Base-by-base conservation (phyloP, 2,888 invertebrate genomes). In the Nephrotoma appendiculata region DNA sequence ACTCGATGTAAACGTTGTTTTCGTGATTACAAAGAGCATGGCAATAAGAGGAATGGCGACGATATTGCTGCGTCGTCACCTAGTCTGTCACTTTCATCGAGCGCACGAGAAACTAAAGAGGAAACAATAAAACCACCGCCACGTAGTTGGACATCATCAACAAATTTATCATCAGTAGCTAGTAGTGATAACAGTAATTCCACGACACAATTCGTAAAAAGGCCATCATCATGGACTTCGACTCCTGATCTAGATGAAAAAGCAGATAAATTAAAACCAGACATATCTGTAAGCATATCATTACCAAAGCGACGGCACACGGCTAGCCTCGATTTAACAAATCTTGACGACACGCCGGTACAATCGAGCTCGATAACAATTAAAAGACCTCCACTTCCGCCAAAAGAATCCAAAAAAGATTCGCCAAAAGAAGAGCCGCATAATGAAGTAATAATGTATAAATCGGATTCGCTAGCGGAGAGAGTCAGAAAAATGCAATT, bases 1-100 rank as follows among this genome's bases (percentile, higher is more conserved):
- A 97, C 97, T 87, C 94, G 97, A 90, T 98, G 98, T 92, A 98
- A 98, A 92, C 93, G 98, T 89, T 98, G 98, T 92, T 98, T 97
- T 93, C 94, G 86, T 89, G 97, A 97, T 91, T 97, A 97, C 92
- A 97, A 97, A 92, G 97, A 97, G 90, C 97, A 97, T 92, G 96
- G 95, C 87, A 95, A 95, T 71, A 94, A 95, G 89, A 94, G 94
- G 90, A 95, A 94, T 88, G 94, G 95, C 87, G 95, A 95, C 88
- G 94, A 94, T 89, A 91, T 92, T 6, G 95, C 96, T 85, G 94
- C 95, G 83, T 96, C 97, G 87, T 95, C 96, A 31, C 97, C 97
- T 86, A 96, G 94, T 91, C 93, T 97, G 89, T 94, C 95, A 88
- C 94, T 92, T 92, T 93, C 94, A 88, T 92, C 93, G 87, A 92